Conservation (phyloP, 64 coral and sea anemone species). For the Pocillopora damicornis region DNA sequence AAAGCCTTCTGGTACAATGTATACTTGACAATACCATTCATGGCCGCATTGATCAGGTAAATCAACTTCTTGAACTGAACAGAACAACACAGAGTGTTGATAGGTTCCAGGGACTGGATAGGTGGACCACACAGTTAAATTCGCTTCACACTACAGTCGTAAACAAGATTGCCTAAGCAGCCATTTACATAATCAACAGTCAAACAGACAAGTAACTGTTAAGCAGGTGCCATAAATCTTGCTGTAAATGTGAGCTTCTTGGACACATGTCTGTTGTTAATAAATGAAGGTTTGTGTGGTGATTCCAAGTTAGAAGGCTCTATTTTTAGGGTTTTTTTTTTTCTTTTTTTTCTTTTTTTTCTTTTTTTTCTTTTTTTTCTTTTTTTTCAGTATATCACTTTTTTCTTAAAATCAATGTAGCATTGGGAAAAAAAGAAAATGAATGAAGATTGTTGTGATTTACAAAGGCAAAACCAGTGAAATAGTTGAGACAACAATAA, state of each 20-base stretch:
- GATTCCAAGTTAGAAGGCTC: no score
- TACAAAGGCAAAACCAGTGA: no score
- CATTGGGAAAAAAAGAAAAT: no score
- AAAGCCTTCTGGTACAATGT: conserved; percentile 93
- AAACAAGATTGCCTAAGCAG: conserved; percentile 88
- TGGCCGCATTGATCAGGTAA: conserved; percentile 98
- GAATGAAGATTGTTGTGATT: no score
- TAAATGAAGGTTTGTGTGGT: neutral
- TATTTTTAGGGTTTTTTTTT: no score
- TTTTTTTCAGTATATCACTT: no score
- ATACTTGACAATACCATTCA: conserved; percentile 99
- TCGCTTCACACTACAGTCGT: conserved; percentile 88
- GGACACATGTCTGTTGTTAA: neutral
- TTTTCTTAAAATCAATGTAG: no score
- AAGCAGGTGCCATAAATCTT: neutral
- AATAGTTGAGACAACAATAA: no score
- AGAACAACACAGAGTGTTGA: conserved; percentile 88
- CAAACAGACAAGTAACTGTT: neutral
- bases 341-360: no score
- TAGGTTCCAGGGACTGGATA: conserved; percentile 83
- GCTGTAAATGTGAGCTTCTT: neutral
- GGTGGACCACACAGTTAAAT: conserved; percentile 94
- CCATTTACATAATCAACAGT: neutral
- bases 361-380: no score
- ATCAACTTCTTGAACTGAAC: conserved; percentile 91